These are phyloP conservation scores for Axinella damicornis DNA, from an alignment of 37 sponge, comb jelly and placozoan species.

Conservation along the genomic window DNA sequence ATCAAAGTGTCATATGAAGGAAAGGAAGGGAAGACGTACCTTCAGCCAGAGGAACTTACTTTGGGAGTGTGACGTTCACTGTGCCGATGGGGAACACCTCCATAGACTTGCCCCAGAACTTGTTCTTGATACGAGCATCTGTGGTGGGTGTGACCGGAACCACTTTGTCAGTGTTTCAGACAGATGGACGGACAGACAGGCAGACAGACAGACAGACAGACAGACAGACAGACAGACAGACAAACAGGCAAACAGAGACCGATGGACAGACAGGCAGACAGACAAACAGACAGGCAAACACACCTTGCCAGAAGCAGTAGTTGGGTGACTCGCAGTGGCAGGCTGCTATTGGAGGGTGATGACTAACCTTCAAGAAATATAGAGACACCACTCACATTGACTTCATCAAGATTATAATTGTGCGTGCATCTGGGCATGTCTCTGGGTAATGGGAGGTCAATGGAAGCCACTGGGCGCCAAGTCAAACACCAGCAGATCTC, in stretches of 20 bases:
- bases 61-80: constrained; percentile 66
- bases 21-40: neutral
- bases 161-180: too few relatives aligned
- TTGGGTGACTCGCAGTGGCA: constrained; percentile 84
- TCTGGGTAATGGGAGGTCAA: too few relatives aligned
- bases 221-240: constrained; percentile 3
- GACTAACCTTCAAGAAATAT: constrained; percentile 78
- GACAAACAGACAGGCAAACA: neutral
- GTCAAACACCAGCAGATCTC: too few relatives aligned
- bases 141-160: too few relatives aligned
- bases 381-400: too few relatives aligned
- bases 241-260: neutral
- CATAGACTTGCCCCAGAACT: constrained; percentile 91
- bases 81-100: constrained; percentile 86
- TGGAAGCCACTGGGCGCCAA: too few relatives aligned
- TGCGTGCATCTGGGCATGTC: too few relatives aligned
- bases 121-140: constrained; percentile 91
- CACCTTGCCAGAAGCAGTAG: constrained; percentile 88
- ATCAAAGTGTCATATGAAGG: too few relatives aligned
- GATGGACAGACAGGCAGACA: too few relatives aligned
- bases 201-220: neutral
- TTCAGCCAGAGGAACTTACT: constrained; percentile 15
- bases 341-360: constrained; percentile 91
- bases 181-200: too few relatives aligned
- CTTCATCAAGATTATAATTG: too few relatives aligned